Percentiles rank a stretch among this genome's conserved stretches.
Conservation (phyloP, 2,888 invertebrate genomes). For the Ornithoptera priamus region DNA sequence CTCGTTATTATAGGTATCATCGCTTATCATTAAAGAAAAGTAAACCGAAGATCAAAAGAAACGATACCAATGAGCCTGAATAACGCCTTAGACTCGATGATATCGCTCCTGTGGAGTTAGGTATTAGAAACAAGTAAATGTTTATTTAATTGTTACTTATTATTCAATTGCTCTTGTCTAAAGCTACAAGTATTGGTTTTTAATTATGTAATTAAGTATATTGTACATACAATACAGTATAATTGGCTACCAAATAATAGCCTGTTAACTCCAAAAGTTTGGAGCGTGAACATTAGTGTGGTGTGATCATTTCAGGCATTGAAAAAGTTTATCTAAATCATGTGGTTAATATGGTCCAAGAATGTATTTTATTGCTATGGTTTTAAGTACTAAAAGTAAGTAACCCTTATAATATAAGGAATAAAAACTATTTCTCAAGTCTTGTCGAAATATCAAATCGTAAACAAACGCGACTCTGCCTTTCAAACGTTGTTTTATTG, state of each 20-base stretch:
- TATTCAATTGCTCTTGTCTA: neutral
- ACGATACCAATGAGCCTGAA: too few relatives aligned
- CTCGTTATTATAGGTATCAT: too few relatives aligned
- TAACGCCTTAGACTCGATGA: too few relatives aligned
- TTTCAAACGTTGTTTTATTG: slow-evolving; percentile 76
- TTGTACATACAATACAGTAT: neutral
- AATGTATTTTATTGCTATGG: slow-evolving; percentile 58
- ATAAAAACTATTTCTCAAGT: slow-evolving; percentile 74
- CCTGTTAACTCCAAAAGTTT: neutral
- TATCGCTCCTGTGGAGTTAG: neutral
- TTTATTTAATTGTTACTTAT: neutral
- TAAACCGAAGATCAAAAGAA: too few relatives aligned
- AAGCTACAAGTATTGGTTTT: neutral
- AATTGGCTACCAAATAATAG: neutral
- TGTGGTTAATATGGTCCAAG: slow-evolving; percentile 36
- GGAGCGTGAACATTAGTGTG: neutral
- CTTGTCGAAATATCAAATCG: slow-evolving; percentile 69
- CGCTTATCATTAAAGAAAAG: too few relatives aligned
- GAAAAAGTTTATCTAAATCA: slow-evolving; percentile 11
- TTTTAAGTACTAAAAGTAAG: slow-evolving; percentile 48
- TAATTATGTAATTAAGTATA: neutral
- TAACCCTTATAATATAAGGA: slow-evolving; percentile 63
- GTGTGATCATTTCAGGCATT: neutral
- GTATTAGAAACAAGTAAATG: neutral
- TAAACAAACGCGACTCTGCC: slow-evolving; percentile 73